These are phyloP conservation scores for Phyllostomus discolor DNA, from an alignment of 2,113 vertebrate species.

Conservation along the genomic window DNA sequence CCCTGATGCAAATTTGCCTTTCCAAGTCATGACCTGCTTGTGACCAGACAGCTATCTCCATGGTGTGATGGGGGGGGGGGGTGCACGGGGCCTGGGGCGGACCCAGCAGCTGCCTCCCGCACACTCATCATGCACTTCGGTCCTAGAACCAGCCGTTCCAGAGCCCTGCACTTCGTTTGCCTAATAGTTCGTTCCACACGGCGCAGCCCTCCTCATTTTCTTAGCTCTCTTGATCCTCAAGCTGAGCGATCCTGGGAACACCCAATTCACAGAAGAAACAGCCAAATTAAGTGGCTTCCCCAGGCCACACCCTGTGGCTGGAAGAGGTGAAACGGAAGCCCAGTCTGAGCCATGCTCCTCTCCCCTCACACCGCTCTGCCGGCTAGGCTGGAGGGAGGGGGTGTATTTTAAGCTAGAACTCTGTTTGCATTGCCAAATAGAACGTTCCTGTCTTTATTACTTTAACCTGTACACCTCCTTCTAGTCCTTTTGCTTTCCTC, in stretches of 20 bases:
- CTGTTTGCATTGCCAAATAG: not conserved
- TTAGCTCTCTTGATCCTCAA: not conserved
- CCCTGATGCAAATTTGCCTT: not conserved
- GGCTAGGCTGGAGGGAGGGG: too few relatives aligned
- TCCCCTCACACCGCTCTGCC: not conserved
- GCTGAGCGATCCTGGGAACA: not conserved
- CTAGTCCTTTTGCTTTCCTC: not conserved
- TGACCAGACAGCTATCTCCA: not conserved
- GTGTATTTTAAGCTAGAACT: not conserved
- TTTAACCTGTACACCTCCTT: not conserved
- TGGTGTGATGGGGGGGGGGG: too few relatives aligned
- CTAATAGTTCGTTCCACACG: fast-evolving
- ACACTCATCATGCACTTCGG: too few relatives aligned
- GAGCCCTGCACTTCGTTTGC: fast-evolving
- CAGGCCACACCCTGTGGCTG: not conserved
- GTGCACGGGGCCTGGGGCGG: too few relatives aligned
- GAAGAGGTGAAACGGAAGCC: not conserved
- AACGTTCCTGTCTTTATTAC: not conserved
- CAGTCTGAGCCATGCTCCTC: not conserved
- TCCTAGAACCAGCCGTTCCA: not conserved
- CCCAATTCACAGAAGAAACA: not conserved
- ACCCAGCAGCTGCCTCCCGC: not conserved
- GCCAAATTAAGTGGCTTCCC: not conserved
- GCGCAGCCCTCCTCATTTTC: not conserved
- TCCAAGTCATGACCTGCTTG: not conserved